phyloP scores from a whole-genome alignment of 2,888 invertebrate genomes.

The Eupithecia centaureata region DNA sequence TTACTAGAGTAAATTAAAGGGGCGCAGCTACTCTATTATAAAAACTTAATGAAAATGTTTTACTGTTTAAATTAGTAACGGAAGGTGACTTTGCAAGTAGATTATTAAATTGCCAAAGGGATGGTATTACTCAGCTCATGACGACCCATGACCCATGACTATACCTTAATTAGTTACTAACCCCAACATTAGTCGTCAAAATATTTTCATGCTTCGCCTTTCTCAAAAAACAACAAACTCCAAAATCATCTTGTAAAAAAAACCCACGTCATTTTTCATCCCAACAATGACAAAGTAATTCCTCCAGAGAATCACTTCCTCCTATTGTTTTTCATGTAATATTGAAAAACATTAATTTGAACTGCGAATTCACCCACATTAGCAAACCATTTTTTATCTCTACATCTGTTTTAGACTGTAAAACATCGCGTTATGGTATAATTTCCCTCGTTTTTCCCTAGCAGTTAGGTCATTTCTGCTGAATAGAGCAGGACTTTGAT shows the following conservation, averaged over 20 bases:
- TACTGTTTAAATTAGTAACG: too few species aligned
- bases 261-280: background rate
- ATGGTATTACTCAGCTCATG: too few species aligned
- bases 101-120: too few species aligned
- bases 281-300: slow-evolving; percentile 15
- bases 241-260: background rate
- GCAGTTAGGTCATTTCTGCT: slow-evolving; percentile 24
- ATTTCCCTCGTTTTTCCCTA: slow-evolving; percentile 18
- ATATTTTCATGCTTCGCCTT: background rate
- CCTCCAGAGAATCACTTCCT: slow-evolving; percentile 16
- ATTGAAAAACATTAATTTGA: slow-evolving; percentile 47
- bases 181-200: background rate
- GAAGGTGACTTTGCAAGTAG: too few species aligned
- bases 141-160: too few species aligned
- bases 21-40: too few species aligned
- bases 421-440: slow-evolving; percentile 30
- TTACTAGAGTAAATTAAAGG: too few species aligned
- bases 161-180: background rate
- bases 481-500: slow-evolving; percentile 46
- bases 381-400: slow-evolving; percentile 34
- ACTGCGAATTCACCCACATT: slow-evolving; percentile 42
- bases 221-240: background rate
- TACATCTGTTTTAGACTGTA: slow-evolving; percentile 22
- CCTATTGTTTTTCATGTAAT: slow-evolving; percentile 39
- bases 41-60: too few species aligned